phyloP scores from a whole-genome alignment of 2,113 vertebrate genomes.

The Sigmodon hispidus region DNA sequence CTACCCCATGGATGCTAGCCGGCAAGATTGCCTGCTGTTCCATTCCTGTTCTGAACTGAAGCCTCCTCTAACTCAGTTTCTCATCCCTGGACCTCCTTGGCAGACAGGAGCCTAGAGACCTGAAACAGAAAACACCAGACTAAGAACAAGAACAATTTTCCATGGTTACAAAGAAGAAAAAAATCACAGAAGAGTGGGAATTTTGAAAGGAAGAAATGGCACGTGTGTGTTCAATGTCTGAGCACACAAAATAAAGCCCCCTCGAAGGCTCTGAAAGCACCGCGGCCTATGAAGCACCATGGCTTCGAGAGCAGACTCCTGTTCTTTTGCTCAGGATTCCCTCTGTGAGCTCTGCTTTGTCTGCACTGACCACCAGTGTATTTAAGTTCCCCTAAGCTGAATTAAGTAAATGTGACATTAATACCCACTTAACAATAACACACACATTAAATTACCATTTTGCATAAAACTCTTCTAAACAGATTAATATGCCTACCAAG shows the following conservation, averaged over 20 bases:
- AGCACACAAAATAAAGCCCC: neutral
- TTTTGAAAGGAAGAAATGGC: neutral
- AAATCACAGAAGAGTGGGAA: neutral
- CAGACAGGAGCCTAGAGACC: slow-evolving; percentile 1
- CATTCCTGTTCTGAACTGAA: neutral
- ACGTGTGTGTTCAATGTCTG: neutral
- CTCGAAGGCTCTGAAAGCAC: neutral
- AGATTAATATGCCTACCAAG: neutral
- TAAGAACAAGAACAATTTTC: neutral
- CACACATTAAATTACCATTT: neutral
- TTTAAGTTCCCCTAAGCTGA: neutral
- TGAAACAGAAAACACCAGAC: neutral
- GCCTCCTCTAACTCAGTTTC: slow-evolving; percentile 3
- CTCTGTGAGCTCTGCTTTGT: neutral
- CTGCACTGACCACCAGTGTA: neutral
- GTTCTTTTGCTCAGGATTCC: neutral
- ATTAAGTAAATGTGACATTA: neutral
- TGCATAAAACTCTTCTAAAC: neutral
- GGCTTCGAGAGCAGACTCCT: neutral
- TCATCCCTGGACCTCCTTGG: neutral
- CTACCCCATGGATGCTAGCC: neutral
- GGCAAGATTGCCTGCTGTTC: neutral
- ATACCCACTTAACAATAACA: neutral
- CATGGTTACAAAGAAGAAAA: neutral
- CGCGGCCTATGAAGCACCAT: neutral